phyloP scores from a whole-genome alignment of 2,113 vertebrate genomes.

The Sinocyclocheilus grahami region DNA sequence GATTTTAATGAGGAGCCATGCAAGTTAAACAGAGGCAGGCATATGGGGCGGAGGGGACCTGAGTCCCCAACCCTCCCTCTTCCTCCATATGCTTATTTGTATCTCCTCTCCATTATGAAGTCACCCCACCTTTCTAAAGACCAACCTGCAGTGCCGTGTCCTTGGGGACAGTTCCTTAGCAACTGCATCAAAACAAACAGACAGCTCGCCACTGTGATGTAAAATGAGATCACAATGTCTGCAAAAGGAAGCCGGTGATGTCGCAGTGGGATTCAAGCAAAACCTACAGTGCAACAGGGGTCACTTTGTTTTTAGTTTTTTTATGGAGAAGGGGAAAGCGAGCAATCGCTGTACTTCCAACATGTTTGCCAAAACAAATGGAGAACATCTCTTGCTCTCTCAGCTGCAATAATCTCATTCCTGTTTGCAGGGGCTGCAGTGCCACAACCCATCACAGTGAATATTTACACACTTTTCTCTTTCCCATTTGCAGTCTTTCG shows the following conservation, averaged over 20 bases:
- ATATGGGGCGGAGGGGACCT: slow-evolving; percentile 32
- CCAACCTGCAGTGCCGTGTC: slow-evolving; percentile 58
- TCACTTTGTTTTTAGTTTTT: slow-evolving; percentile 52
- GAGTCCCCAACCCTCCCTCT: background rate
- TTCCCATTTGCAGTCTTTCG: slow-evolving; percentile 5
- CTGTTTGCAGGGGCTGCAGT: slow-evolving; percentile 28
- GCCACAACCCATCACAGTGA: slow-evolving; percentile 46
- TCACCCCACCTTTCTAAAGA: slow-evolving; percentile 57
- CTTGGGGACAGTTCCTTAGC: slow-evolving; percentile 73
- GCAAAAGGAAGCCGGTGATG: slow-evolving; percentile 55
- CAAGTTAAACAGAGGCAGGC: slow-evolving; percentile 49
- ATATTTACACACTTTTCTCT: slow-evolving; percentile 37
- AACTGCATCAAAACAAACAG: slow-evolving; percentile 70
- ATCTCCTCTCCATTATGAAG: slow-evolving; percentile 63
- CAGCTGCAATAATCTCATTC: slow-evolving; percentile 27
- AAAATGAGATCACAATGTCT: slow-evolving; percentile 55
- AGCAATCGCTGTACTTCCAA: background rate
- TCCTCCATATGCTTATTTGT: slow-evolving; percentile 66
- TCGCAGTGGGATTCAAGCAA: slow-evolving; percentile 54
- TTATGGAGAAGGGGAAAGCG: slow-evolving; percentile 37
- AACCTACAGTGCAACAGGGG: slow-evolving; percentile 39
- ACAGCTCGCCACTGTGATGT: slow-evolving; percentile 56
- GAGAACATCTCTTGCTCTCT: slow-evolving; percentile 30
- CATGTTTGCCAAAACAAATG: slow-evolving; percentile 35
- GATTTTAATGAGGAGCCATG: slow-evolving; percentile 56